Evolutionary conservation across 2,113 vertebrate genomes (phyloP).

Genomic region (Hipposideros armiger): DNA sequence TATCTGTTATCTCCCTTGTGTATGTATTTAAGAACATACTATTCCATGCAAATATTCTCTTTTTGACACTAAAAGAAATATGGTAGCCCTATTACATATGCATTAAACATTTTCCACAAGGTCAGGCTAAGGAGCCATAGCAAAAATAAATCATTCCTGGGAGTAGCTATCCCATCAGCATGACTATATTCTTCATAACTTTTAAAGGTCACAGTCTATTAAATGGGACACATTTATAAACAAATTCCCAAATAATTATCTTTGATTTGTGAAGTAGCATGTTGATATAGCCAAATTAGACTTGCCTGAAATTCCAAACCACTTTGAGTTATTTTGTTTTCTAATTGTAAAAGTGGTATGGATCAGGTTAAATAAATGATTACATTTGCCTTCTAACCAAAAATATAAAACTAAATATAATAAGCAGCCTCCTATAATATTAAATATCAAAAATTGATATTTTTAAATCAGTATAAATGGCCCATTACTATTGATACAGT

Average conservation of each 20-base stretch:
- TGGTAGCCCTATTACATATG: background rate
- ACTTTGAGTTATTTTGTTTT: slow-evolving; percentile 70
- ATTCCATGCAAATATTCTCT: background rate
- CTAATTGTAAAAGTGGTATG: slow-evolving; percentile 67
- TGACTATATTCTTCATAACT: slow-evolving; percentile 69
- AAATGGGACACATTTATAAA: slow-evolving; percentile 82
- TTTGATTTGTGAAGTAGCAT: slow-evolving; percentile 68
- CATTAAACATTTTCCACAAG: slow-evolving; percentile 71
- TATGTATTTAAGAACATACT: background rate
- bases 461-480: background rate
- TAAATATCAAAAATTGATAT: background rate
- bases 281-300: slow-evolving; percentile 64
- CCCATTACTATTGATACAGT: too few relatives aligned
- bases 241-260: slow-evolving; percentile 70
- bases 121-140: slow-evolving; percentile 73
- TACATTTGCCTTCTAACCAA: background rate
- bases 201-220: slow-evolving; percentile 81
- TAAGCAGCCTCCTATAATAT: background rate
- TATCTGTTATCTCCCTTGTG: background rate
- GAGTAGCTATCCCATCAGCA: slow-evolving; percentile 74
- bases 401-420: background rate
- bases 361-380: slow-evolving; percentile 64
- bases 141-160: slow-evolving; percentile 71
- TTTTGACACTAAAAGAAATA: slow-evolving; percentile 56
- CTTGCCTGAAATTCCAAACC: background rate